phyloP scores from a whole-genome alignment of 2,888 invertebrate genomes.

The Trichopria drosophilae region DNA sequence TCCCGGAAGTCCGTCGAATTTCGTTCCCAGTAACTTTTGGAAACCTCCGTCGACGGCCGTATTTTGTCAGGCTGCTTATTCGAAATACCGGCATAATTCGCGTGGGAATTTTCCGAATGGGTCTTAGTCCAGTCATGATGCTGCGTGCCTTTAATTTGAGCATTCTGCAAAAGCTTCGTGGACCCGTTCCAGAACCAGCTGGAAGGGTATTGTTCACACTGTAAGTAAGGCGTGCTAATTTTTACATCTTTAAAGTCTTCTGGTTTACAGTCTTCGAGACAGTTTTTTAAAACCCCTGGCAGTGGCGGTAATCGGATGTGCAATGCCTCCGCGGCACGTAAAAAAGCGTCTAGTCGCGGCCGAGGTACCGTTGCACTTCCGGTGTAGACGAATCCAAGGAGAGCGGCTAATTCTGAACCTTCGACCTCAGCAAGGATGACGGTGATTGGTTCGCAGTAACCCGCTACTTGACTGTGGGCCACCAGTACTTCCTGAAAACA shows the following conservation, averaged over 20 bases:
- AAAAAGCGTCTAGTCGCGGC: slow-evolving; percentile 64
- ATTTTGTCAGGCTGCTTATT: too few relatives aligned
- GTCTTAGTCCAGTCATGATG: too few relatives aligned
- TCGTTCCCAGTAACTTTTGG: too few relatives aligned
- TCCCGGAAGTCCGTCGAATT: too few relatives aligned
- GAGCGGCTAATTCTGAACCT: slow-evolving; percentile 65
- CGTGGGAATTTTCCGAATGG: too few relatives aligned
- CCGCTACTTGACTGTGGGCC: slow-evolving; percentile 46
- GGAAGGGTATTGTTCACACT: slow-evolving; percentile 45
- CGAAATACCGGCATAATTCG: too few relatives aligned
- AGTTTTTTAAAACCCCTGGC: too few relatives aligned
- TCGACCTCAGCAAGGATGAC: slow-evolving; percentile 70
- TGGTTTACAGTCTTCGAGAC: too few relatives aligned
- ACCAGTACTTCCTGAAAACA: slow-evolving; percentile 51
- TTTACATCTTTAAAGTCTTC: too few relatives aligned
- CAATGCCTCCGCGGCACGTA: slow-evolving; percentile 61
- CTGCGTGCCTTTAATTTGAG: too few relatives aligned
- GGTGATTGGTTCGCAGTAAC: slow-evolving; percentile 61
- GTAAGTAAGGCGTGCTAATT: slow-evolving; percentile 40
- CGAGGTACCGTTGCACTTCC: slow-evolving; percentile 67
- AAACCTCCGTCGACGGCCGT: too few relatives aligned
- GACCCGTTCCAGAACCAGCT: slow-evolving; percentile 34
- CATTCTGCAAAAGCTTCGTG: too few relatives aligned
- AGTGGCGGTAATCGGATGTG: slow-evolving; percentile 48
- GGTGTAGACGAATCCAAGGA: slow-evolving; percentile 71